phyloP scores from a whole-genome alignment of 2,113 vertebrate genomes.

The Hippocampus barbouri region DNA sequence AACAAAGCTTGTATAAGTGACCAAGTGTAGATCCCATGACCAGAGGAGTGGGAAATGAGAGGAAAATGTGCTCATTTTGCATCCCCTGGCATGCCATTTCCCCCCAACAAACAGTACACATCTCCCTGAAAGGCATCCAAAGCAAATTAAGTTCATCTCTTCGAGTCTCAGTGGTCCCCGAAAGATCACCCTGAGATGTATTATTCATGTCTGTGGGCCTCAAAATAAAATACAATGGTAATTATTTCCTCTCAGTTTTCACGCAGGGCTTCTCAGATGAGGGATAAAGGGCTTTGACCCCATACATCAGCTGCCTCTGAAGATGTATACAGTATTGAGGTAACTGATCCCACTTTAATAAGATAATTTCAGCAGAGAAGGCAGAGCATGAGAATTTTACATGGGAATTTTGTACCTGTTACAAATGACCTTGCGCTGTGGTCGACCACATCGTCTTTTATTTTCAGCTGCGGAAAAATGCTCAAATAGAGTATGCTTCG shows the following conservation, averaged over 20 bases:
- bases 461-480: slow-evolving; percentile 40
- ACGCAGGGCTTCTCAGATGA: too few species aligned
- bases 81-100: too few species aligned
- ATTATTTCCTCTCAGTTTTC: too few species aligned
- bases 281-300: too few species aligned
- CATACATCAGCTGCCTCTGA: slow-evolving; percentile 19
- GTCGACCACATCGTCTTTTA: slow-evolving; percentile 24
- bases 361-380: slow-evolving; percentile 41
- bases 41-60: slow-evolving; percentile 48
- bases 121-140: slow-evolving; percentile 48
- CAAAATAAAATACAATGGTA: too few species aligned
- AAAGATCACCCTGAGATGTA: slow-evolving; percentile 56
- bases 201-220: neutral
- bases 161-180: slow-evolving; percentile 35
- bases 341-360: slow-evolving; percentile 52
- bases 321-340: slow-evolving; percentile 39
- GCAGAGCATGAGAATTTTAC: slow-evolving; percentile 8
- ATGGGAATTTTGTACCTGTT: slow-evolving; percentile 39
- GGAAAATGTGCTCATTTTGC: slow-evolving; percentile 60
- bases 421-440: slow-evolving; percentile 45
- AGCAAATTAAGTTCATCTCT: slow-evolving; percentile 58
- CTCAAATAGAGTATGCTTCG: slow-evolving; percentile 30
- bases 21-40: slow-evolving; percentile 46
- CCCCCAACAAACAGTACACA: slow-evolving; percentile 8
- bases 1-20: slow-evolving; percentile 66